Percentiles rank a stretch among this genome's conserved stretches.
These are phyloP conservation scores for Ptychodera flava DNA, from an alignment of 35 echinoderm and acorn worm species.

Conservation along the genomic window DNA sequence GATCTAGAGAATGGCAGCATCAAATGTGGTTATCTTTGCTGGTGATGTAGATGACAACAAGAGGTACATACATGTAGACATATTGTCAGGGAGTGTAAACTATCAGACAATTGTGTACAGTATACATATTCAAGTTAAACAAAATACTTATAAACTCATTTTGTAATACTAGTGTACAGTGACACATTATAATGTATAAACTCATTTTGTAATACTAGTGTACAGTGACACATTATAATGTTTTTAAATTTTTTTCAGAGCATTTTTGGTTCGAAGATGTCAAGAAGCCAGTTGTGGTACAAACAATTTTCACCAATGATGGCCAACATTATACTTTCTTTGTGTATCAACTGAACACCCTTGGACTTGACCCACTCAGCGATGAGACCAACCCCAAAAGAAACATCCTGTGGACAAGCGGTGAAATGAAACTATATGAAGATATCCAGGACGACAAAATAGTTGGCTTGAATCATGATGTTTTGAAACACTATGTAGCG, in stretches of 20 bases:
- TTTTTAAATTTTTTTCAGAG: constrained; percentile 19
- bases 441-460: constrained; percentile 37
- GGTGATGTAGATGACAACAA: too few species aligned
- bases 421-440: constrained; percentile 33
- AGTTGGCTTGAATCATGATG: constrained; percentile 38
- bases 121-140: too few species aligned
- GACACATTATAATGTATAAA: too few species aligned
- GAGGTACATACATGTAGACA: too few species aligned
- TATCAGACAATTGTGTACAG: too few species aligned
- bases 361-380: constrained; percentile 21
- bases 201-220: too few species aligned
- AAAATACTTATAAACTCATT: too few species aligned
- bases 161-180: too few species aligned
- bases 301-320: constrained; percentile 41
- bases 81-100: too few species aligned
- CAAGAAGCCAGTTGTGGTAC: constrained; percentile 33
- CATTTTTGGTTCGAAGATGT: constrained; percentile 33
- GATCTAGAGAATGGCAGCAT: too few species aligned
- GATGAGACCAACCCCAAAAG: constrained; percentile 27
- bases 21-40: too few species aligned
- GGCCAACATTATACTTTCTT: constrained; percentile 52
- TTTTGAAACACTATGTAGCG: constrained; percentile 43
- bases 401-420: constrained; percentile 36
- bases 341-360: constrained; percentile 69
- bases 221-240: too few species aligned